These are phyloP conservation scores for Grammatotria lemairii DNA, from an alignment of 2,113 vertebrate species.

Conservation along the genomic window DNA sequence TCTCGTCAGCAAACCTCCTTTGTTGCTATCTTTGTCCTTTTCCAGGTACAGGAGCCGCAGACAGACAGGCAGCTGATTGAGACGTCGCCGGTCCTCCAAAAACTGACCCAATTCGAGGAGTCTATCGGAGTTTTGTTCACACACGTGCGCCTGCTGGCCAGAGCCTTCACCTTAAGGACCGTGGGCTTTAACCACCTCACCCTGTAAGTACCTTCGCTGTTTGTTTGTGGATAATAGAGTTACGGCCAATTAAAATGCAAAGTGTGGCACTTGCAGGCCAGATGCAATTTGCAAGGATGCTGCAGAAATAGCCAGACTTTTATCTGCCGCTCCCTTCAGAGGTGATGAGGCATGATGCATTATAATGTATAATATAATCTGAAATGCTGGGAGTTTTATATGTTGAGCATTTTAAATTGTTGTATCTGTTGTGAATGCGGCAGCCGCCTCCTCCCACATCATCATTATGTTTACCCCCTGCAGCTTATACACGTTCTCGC, in stretches of 20 bases:
- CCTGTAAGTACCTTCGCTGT: constrained; percentile 76
- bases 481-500: background rate
- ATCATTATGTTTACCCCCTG: constrained; percentile 14
- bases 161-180: constrained; percentile 93
- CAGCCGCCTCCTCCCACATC: background rate
- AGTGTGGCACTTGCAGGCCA: background rate
- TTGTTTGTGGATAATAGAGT: background rate
- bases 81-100: constrained; percentile 96
- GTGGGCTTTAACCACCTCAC: constrained; percentile 99
- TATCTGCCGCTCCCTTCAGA: constrained; percentile 2
- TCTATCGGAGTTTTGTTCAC: constrained; percentile 92
- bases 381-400: constrained; percentile 15
- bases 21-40: background rate
- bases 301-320: background rate
- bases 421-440: background rate
- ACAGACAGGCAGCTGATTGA: constrained; percentile 94
- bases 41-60: constrained; percentile 92
- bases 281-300: constrained; percentile 19
- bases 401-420: constrained; percentile 5
- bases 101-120: constrained; percentile 89
- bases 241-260: constrained; percentile 40
- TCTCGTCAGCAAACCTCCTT: background rate
- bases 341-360: constrained; percentile 30
- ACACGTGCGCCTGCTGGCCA: constrained; percentile 88
- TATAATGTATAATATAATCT: constrained; percentile 26